Base-by-base conservation (phyloP, 2,888 invertebrate species). In the Frankliniella intonsa region DNA sequence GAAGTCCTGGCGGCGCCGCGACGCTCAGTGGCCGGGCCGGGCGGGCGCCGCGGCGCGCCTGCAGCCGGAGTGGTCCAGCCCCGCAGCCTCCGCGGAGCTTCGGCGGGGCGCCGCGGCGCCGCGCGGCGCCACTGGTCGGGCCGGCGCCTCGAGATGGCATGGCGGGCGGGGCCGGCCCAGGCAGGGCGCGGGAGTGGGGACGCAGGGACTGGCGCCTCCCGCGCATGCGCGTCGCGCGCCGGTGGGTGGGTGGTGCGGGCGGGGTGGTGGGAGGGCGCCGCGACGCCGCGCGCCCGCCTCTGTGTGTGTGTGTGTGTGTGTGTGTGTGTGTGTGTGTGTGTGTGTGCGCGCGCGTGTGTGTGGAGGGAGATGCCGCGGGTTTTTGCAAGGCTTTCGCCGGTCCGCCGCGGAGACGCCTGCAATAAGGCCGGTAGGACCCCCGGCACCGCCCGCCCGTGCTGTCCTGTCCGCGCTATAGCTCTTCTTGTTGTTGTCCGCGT, bases 81-180 rank as follows among this genome's bases (percentile, higher is more conserved):
- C 12, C 62, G 19, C 62, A 62, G 62, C 62, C 8, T 62, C 62
- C 62, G 19, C 19, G 62, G 14, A 69, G 69, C 22, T 76, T 76
- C 25, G 25, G 22, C 9, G 25, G 25, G 12, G 22, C 11, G 25
- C 69, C 69, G 69, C 69, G 22, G 69, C 69, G 69, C 69, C 69
- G 69, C 25, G 69, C 25, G 69, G 69, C 69, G 69, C 69, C 69
- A 76, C 69, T 25, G 25, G 69, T 76, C 69, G 69, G 69, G 10
- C 22, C 12, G 62, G 62, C n/a, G 25, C 69, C 22, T 22, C 22
- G 38, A 38, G 38, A 38, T 38, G 38, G 38, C 38, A 9, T 38
- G 38, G 38, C 38, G 5, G 38, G 38, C 38, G 38, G 38, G 38
- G 38, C 38, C 38, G 38, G 38, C 38, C 38, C 2, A 38, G 38